Evolutionary conservation across 1,140 invertebrate genomes (phyloP), one percentile per base, ranked within the genome.

Genomic region (Danaus melanippus): DNA sequence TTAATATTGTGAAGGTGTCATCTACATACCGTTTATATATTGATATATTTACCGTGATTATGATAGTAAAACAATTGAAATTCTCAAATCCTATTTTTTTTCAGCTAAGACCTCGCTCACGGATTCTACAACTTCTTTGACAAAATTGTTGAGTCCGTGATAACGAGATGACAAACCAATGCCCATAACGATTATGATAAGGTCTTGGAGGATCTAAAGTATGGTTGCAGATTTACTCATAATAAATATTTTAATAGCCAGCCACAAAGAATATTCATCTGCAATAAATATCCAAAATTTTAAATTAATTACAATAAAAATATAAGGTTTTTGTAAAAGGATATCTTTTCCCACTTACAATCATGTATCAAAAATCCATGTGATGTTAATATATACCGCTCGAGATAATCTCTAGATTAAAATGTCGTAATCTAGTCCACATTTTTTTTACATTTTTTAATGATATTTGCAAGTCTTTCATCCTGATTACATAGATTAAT

Each of bases 151-250:
- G 21, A 93, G 71, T 64, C 91, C 89, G 43, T 86, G 84, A 62
- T 93, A 92, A 46, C 91, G 85, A n/a, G 89, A 89, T 0, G 89
- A 76, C 10, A 93, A 58, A 2, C 91, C 91, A 48, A 91, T 76
- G 55, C 92, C 92, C n/a, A 93, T 80, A 6, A 92, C 67, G 47
- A 93, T 92, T 10, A 93, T 89, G 56, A 93, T 91, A 8, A 92
- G 69, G 67, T 93, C 92, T 73, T 92, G 89, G 45, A 92, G 92
- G 58, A 92, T 93, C 90, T 91, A 93, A 0, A 90, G 87, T 15
- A 92, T 90, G 0, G 92, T 93, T 8, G 90, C 89, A 5, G 92
- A 50, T 58, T 91, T 89, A 70, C 91, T 92, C 2, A 90, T 46
- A 8, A 90, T 55, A 44, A 82, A 78, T 15, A 81, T 56, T 8